These are phyloP conservation scores for Hirtodrosophila duncani DNA, from an alignment of 2,888 invertebrate genomes.

Conservation along the genomic window DNA sequence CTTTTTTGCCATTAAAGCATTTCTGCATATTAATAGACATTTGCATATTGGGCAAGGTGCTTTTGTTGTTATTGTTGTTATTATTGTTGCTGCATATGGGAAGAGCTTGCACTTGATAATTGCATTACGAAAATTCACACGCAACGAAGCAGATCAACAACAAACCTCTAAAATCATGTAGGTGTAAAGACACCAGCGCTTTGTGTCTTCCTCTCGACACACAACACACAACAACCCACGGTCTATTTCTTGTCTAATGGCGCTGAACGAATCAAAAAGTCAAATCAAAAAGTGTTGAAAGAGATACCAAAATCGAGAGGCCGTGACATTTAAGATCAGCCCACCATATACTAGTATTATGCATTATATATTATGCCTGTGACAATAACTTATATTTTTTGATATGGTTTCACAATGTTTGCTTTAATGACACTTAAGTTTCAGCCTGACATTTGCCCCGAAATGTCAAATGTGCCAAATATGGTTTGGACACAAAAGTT, in stretches of 20 bases:
- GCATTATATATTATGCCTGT: too few species aligned
- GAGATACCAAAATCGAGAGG: slow-evolving; percentile 11
- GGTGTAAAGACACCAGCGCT: slow-evolving; percentile 15
- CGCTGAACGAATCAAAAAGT: slow-evolving; percentile 32
- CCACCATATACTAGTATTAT: slow-evolving; percentile 10
- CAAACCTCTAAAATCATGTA: slow-evolving; percentile 9
- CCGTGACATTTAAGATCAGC: slow-evolving; percentile 27
- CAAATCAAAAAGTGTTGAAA: not conserved
- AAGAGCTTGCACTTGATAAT: slow-evolving; percentile 10
- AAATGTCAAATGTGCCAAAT: slow-evolving; percentile 27
- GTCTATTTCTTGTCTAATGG: slow-evolving; percentile 27
- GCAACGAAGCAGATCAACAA: slow-evolving; percentile 23
- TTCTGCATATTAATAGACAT: slow-evolving; percentile 64
- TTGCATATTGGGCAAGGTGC: slow-evolving; percentile 61
- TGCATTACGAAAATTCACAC: slow-evolving; percentile 38
- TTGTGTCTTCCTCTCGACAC: not conserved
- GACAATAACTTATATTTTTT: slow-evolving; percentile 13
- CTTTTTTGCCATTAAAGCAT: slow-evolving; percentile 40
- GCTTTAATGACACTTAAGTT: slow-evolving; percentile 4
- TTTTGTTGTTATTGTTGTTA: slow-evolving; percentile 14
- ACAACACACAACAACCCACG: slow-evolving; percentile 21
- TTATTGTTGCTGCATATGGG: slow-evolving; percentile 18
- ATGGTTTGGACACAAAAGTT: slow-evolving; percentile 22
- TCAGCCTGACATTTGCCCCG: slow-evolving; percentile 37
- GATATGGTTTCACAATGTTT: too few species aligned